These are phyloP conservation scores for Calliphora vicina DNA, from an alignment of 1,140 invertebrate species.

Conservation along the genomic window DNA sequence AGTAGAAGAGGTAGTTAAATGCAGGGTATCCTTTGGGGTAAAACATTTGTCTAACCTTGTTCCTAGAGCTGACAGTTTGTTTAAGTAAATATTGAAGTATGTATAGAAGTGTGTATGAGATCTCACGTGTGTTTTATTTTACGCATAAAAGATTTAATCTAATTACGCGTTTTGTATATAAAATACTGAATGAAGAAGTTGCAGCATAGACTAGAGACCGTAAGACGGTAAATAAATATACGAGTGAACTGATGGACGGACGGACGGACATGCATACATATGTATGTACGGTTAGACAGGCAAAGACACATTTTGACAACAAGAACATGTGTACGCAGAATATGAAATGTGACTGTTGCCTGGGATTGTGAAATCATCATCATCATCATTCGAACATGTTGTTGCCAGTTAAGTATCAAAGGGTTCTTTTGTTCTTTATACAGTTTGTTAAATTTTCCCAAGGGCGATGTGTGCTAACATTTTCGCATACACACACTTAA, in stretches of 20 bases:
- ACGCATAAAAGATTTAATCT: slow-evolving; percentile 6
- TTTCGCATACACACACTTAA: background rate
- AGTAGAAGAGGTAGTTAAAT: background rate
- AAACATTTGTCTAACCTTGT: slow-evolving; percentile 12
- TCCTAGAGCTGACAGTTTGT: background rate
- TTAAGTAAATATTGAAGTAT: background rate
- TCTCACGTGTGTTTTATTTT: background rate
- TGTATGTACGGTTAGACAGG: background rate
- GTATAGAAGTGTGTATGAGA: background rate
- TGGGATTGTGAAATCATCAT: background rate
- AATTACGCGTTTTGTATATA: background rate
- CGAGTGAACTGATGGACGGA: background rate
- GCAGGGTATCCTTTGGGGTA: background rate
- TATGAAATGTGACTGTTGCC: slow-evolving; percentile 3
- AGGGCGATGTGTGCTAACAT: background rate
- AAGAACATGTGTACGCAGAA: background rate
- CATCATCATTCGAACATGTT: background rate
- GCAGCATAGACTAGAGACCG: background rate
- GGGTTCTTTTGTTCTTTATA: slow-evolving; percentile 2
- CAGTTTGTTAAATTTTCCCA: slow-evolving; percentile 4
- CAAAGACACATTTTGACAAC: slow-evolving; percentile 21
- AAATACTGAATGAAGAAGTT: background rate
- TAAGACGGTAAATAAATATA: background rate
- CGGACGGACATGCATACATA: background rate
- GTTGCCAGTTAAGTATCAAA: background rate